Conservation (phyloP, 2,113 vertebrate species). For the Hippocampus barbouri region DNA sequence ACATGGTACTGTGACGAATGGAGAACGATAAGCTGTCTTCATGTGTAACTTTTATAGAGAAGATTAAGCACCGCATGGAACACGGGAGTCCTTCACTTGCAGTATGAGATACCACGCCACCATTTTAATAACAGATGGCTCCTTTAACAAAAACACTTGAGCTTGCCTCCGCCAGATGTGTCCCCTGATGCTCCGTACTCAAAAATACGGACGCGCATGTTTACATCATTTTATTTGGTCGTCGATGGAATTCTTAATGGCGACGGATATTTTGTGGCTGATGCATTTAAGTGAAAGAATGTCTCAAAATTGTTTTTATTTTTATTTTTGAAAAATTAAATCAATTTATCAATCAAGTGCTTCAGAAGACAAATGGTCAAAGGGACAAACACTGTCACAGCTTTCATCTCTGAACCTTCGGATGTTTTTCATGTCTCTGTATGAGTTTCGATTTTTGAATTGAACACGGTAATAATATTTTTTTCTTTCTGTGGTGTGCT, state of each 20-base stretch:
- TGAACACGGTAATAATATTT: too few species aligned
- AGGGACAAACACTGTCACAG: too few species aligned
- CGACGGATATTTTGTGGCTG: background rate
- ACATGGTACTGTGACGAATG: constrained; percentile 18
- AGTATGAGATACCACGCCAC: constrained; percentile 11
- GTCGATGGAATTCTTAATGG: background rate
- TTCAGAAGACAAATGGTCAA: too few species aligned
- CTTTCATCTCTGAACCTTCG: too few species aligned
- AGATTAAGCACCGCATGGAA: constrained; percentile 18
- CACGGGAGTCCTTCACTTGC: constrained; percentile 18
- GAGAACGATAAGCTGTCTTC: constrained; percentile 14
- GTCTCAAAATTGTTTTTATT: background rate
- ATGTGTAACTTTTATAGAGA: constrained; percentile 20
- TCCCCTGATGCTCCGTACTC: background rate
- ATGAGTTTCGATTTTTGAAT: too few species aligned
- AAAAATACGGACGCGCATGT: background rate
- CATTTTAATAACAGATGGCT: constrained; percentile 9
- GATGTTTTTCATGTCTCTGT: too few species aligned
- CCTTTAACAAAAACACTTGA: constrained; percentile 4
- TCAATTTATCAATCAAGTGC: too few species aligned
- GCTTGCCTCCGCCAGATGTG: background rate
- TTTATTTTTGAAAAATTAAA: too few species aligned
- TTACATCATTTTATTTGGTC: background rate
- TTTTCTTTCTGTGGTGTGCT: too few species aligned
- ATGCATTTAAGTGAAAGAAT: background rate